Conservation (phyloP, 2,797 vertebrate species). For the Alca torda region DNA sequence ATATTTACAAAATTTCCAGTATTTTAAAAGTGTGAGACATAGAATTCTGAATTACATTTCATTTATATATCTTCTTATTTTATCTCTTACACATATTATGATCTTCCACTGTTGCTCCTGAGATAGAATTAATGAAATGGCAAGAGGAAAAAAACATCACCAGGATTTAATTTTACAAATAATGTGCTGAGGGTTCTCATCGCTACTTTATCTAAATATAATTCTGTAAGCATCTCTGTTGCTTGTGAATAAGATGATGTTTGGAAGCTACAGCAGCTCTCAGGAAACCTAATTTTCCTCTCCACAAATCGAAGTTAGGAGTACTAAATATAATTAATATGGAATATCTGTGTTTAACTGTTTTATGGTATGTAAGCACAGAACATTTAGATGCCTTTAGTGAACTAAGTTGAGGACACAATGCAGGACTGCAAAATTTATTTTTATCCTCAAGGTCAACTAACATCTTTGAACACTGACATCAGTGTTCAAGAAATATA, state of each 20-base stretch:
- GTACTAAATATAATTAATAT: constrained; percentile 47
- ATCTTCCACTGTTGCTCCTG: background rate
- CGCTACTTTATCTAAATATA: constrained; percentile 51
- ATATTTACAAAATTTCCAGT: background rate
- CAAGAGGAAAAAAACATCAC: background rate
- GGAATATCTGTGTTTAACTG: constrained; percentile 29
- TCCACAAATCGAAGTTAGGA: constrained; percentile 31
- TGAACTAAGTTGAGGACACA: background rate
- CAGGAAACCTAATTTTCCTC: constrained; percentile 43
- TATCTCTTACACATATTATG: background rate
- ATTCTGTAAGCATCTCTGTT: background rate
- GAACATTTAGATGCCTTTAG: background rate
- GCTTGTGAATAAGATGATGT: constrained; percentile 36
- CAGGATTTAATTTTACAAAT: constrained; percentile 40
- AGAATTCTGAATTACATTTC: background rate
- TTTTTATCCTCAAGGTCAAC: constrained; percentile 54
- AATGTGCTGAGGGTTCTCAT: constrained; percentile 19
- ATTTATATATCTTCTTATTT: background rate
- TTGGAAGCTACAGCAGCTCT: constrained; percentile 35
- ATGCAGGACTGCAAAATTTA: constrained; percentile 7
- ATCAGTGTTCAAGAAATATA: background rate
- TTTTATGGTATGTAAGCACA: constrained; percentile 28
- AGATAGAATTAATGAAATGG: constrained; percentile 33
- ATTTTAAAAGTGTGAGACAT: background rate
- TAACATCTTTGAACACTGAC: background rate